These are phyloP conservation scores for Lacanobia wlatinum DNA, from an alignment of 2,888 invertebrate genomes.

Conservation along the genomic window DNA sequence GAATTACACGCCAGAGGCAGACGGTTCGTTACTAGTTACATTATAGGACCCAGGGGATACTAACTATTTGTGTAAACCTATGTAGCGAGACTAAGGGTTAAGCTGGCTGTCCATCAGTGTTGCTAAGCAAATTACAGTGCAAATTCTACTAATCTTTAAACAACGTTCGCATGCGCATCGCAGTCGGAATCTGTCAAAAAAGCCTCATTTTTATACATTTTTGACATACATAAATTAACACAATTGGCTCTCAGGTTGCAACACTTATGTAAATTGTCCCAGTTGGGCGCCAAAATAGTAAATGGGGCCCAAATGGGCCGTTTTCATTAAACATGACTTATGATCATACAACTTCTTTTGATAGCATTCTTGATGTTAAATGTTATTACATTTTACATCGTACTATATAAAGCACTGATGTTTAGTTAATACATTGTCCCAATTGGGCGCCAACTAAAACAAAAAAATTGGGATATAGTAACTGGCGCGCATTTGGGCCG, in stretches of 20 bases:
- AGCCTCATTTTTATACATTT: no score
- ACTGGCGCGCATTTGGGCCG: no score
- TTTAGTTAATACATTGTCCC: neutral
- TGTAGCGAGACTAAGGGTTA: slow-evolving; percentile 17
- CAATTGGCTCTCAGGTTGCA: no score
- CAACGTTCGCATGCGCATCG: no score
- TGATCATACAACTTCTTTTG: neutral
- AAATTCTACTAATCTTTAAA: no score
- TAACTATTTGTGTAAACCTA: slow-evolving; percentile 32
- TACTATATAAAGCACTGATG: no score
- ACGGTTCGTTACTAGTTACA: slow-evolving; percentile 52
- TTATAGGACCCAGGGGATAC: slow-evolving; percentile 46
- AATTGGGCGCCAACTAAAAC: no score
- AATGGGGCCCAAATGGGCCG: slow-evolving; percentile 8
- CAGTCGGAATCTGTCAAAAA: no score
- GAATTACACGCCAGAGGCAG: slow-evolving; percentile 58
- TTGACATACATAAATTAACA: no score
- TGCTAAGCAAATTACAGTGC: neutral
- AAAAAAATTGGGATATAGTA: no score
- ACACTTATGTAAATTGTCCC: neutral
- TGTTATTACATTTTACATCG: no score
- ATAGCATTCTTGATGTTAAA: neutral
- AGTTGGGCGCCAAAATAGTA: neutral
- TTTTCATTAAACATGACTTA: neutral
- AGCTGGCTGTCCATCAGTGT: slow-evolving; percentile 2